These are phyloP conservation scores for Microtus pennsylvanicus DNA, from an alignment of 2,113 vertebrate genomes.

Conservation along the genomic window DNA sequence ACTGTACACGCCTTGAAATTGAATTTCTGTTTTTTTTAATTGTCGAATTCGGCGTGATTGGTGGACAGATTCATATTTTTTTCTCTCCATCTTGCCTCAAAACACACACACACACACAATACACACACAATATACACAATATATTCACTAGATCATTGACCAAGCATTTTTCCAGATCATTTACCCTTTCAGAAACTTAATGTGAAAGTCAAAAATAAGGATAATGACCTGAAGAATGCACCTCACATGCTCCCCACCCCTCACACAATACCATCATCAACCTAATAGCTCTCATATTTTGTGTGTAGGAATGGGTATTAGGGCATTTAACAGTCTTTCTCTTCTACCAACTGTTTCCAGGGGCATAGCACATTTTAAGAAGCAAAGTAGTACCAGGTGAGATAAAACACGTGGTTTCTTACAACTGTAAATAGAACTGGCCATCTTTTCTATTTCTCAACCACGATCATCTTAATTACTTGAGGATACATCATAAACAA, in stretches of 20 bases:
- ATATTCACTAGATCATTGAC: not conserved
- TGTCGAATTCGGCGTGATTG: not conserved
- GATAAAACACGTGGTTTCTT: conserved; percentile 32
- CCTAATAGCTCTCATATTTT: not conserved
- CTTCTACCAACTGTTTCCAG: conserved; percentile 43
- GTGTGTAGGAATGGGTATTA: not conserved
- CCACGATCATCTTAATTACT: conserved; percentile 7
- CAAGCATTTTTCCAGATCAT: not conserved
- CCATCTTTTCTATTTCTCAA: not conserved
- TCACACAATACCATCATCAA: not conserved
- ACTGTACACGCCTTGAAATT: conserved; percentile 16
- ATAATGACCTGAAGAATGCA: conserved; percentile 49
- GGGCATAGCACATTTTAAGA: not conserved
- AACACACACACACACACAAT: not conserved
- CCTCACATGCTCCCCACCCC: not conserved
- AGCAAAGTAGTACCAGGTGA: conserved; percentile 9
- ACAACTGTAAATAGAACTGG: conserved; percentile 41
- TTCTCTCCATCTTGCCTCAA: not conserved
- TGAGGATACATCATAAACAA: not conserved
- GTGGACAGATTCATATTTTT: not conserved
- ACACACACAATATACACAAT: not conserved
- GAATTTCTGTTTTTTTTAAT: conserved; percentile 40
- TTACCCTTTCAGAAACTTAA: conserved; percentile 28
- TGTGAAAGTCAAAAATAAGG: conserved; percentile 31
- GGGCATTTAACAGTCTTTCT: not conserved